Percentiles rank a stretch among this genome's conserved stretches.
These are phyloP conservation scores for Albula glossodonta DNA, from an alignment of 2,113 vertebrate genomes.

Conservation along the genomic window DNA sequence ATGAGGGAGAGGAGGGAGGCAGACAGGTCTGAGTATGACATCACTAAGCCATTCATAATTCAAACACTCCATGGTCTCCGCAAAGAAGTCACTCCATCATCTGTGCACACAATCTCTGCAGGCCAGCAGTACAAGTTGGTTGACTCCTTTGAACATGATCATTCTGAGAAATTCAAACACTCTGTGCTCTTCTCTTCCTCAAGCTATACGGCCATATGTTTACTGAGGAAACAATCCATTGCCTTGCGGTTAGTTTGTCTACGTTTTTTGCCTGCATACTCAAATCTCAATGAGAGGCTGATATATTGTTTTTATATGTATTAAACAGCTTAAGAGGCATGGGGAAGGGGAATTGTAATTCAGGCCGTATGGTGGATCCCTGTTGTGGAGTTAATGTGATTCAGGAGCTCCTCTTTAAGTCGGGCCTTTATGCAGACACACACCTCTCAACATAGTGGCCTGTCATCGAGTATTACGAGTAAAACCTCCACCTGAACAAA, in stretches of 20 bases:
- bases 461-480: slow-evolving; percentile 27
- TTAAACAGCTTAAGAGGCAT: slow-evolving; percentile 25
- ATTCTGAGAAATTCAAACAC: slow-evolving; percentile 9
- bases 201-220: slow-evolving; percentile 4
- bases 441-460: not conserved
- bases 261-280: slow-evolving; percentile 14
- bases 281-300: slow-evolving; percentile 10
- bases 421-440: slow-evolving; percentile 22
- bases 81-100: slow-evolving; percentile 4
- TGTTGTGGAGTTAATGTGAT: slow-evolving; percentile 24
- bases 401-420: slow-evolving; percentile 9
- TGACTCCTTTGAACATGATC: slow-evolving; percentile 16
- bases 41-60: not conserved
- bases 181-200: not conserved
- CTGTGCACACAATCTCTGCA: slow-evolving; percentile 4
- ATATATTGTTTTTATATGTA: slow-evolving; percentile 29
- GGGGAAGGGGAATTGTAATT: slow-evolving; percentile 22
- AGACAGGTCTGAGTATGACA: not conserved
- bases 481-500: slow-evolving; percentile 20
- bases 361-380: slow-evolving; percentile 14
- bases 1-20: not conserved
- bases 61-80: slow-evolving; percentile 6
- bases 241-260: not conserved
- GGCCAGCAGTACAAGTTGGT: not conserved
- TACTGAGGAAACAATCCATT: slow-evolving; percentile 16